Evolutionary conservation across 2,113 vertebrate genomes (phyloP).

Genomic region (Eurypyga helias): DNA sequence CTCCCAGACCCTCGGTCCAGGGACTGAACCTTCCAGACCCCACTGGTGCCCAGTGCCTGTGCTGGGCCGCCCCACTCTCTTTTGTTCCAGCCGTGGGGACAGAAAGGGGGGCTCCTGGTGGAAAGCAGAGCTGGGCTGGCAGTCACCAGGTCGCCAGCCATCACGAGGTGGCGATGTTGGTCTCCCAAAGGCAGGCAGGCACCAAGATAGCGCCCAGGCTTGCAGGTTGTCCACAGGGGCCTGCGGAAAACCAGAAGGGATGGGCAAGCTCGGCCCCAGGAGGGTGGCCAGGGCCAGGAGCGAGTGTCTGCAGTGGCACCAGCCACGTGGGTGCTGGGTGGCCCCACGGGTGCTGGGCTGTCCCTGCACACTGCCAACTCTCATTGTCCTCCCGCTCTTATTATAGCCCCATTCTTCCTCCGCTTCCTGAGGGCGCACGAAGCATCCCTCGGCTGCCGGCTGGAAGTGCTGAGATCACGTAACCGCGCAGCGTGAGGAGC

Average conservation of each 20-base stretch:
- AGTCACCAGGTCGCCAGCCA: background rate
- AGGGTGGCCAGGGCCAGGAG: background rate
- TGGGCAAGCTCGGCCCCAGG: background rate
- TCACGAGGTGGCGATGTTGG: background rate
- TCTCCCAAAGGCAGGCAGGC: background rate
- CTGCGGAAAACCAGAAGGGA: background rate
- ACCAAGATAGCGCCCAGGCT: background rate
- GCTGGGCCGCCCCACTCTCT: background rate
- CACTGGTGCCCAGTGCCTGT: background rate
- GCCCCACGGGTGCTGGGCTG: background rate
- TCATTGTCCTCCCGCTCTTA: background rate
- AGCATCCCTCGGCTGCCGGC: background rate
- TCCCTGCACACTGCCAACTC: background rate
- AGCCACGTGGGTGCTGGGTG: background rate
- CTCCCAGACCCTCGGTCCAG: background rate
- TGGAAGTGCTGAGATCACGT: accelerated
- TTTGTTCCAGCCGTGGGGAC: background rate
- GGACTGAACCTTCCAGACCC: background rate
- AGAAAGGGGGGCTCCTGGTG: background rate
- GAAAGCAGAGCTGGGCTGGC: background rate
- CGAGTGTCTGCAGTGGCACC: background rate
- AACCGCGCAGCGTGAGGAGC: background rate
- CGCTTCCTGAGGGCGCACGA: background rate
- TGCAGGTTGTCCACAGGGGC: background rate
- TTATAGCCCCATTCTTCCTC: background rate